phyloP scores from a whole-genome alignment of 2,797 vertebrate species.

The Urocyon cinereoargenteus region DNA sequence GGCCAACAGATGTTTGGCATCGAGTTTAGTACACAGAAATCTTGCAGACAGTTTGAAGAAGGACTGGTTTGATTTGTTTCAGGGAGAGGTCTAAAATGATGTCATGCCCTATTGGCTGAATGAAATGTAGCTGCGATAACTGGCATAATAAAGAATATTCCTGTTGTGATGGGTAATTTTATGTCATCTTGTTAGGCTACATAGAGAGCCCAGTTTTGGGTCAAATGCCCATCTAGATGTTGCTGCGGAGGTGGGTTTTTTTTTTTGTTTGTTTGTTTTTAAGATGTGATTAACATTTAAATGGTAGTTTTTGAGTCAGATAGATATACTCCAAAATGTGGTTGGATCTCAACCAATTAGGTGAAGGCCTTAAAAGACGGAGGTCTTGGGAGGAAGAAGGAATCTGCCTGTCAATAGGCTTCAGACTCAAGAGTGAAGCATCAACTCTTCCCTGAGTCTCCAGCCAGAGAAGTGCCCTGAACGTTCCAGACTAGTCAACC shows the following conservation, averaged over 20 bases:
- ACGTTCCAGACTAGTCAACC: neutral
- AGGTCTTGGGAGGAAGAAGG: neutral
- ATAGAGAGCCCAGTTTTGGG: too few species aligned
- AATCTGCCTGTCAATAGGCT: neutral
- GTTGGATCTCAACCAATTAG: neutral
- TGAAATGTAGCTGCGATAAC: neutral
- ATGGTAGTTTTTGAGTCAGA: neutral
- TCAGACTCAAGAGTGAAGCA: neutral
- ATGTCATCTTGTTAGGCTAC: neutral
- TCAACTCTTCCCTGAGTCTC: neutral
- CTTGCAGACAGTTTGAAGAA: neutral
- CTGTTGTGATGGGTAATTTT: neutral
- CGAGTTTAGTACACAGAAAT: neutral
- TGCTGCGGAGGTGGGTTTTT: neutral
- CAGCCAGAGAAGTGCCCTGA: neutral
- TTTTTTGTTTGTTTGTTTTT: neutral
- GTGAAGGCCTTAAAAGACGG: neutral
- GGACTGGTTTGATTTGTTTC: slow-evolving; percentile 14
- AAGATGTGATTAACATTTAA: neutral
- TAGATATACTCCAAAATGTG: neutral
- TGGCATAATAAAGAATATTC: neutral
- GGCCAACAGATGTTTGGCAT: neutral
- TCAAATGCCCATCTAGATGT: neutral
- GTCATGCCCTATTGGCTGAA: neutral
- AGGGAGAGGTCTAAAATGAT: neutral